phyloP scores from a whole-genome alignment of 2,113 vertebrate genomes.

The Crotalus horridus region DNA sequence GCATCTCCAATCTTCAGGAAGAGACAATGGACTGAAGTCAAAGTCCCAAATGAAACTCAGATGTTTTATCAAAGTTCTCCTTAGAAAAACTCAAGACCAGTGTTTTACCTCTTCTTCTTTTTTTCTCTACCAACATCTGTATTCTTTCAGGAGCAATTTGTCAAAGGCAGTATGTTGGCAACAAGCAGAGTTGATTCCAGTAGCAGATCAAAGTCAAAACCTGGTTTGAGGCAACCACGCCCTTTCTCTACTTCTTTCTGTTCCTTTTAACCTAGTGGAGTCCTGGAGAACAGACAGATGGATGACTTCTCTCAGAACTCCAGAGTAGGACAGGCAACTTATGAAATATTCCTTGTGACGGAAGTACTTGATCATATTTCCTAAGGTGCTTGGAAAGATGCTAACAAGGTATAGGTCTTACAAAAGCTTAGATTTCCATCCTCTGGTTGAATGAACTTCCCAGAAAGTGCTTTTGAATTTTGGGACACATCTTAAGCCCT shows the following conservation, averaged over 20 bases:
- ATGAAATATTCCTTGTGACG: not conserved
- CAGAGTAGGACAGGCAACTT: not conserved
- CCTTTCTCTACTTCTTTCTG: not conserved
- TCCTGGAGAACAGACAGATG: not conserved
- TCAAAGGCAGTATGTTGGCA: not conserved
- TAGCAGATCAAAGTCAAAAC: not conserved
- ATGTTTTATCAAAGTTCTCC: not conserved
- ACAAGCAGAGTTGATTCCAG: not conserved
- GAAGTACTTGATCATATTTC: not conserved
- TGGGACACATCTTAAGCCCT: not conserved
- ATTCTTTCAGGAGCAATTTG: not conserved
- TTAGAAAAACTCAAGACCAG: not conserved
- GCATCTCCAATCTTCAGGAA: not conserved
- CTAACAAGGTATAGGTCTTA: not conserved
- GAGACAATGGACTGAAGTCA: not conserved
- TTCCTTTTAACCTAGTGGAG: not conserved
- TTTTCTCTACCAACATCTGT: not conserved
- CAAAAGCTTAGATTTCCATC: not conserved
- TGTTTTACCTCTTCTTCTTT: not conserved
- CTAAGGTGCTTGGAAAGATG: not conserved
- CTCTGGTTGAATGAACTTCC: not conserved
- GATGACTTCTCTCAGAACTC: not conserved
- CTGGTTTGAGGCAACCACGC: not conserved
- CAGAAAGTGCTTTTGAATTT: not conserved
- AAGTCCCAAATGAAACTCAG: not conserved